Evolutionary conservation across 2,113 vertebrate species (phyloP).

Genomic region (Glaucidium brasilianum): DNA sequence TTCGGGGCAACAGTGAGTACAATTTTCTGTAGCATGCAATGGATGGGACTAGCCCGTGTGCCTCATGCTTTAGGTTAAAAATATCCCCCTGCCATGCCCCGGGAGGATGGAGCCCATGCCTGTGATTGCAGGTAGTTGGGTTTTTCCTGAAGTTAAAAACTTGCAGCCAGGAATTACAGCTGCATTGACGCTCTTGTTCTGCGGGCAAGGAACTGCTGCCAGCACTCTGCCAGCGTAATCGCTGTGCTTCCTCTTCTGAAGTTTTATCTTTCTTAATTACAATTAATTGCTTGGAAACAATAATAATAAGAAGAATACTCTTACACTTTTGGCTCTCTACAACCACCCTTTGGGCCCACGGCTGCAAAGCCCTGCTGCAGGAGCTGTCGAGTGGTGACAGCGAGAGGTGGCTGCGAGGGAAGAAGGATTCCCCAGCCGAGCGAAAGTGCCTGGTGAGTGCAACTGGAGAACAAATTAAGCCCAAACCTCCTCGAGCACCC

Average conservation of each 20-base stretch:
- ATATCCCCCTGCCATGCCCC: fast-evolving
- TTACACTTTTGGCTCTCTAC: background rate
- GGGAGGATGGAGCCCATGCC: background rate
- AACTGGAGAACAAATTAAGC: background rate
- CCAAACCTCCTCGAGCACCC: background rate
- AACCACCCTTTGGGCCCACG: fast-evolving
- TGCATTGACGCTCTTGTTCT: background rate
- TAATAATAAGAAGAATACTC: background rate
- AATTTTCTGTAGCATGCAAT: fast-evolving
- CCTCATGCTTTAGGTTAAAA: background rate
- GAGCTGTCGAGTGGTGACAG: fast-evolving
- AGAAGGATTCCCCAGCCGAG: background rate
- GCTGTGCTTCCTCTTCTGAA: background rate
- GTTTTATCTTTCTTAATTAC: background rate
- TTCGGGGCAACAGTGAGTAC: too few relatives aligned
- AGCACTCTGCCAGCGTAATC: fast-evolving
- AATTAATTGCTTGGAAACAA: background rate
- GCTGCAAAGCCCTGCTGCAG: background rate
- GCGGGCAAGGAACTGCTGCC: background rate
- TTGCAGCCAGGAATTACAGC: background rate
- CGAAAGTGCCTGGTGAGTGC: fast-evolving
- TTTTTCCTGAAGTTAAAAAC: background rate
- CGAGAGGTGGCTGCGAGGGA: background rate
- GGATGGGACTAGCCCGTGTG: background rate
- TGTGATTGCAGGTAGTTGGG: fast-evolving